Evolutionary conservation across 2,888 invertebrate species (phyloP), one percentile per base, ranked within the genome.

Genomic region (Philereme transversata): DNA sequence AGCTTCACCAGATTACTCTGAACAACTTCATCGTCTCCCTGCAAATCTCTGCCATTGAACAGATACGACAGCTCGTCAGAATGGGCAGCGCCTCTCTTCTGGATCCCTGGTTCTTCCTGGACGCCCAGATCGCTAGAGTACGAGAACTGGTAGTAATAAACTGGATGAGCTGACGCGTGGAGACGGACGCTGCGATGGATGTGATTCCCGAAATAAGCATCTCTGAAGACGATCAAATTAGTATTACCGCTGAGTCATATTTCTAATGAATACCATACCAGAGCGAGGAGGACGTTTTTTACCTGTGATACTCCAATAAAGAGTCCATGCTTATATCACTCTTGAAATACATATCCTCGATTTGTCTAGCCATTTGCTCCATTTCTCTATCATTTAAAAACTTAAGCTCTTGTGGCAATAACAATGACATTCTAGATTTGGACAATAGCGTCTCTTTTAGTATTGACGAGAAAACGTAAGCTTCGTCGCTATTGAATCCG

Each of bases 111-210:
- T 56, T 86, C 86, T 0, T 77, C 65, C 40, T 75, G 77, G 6
- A 88, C 83, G 1, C 90, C 90, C 2, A 70, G 62, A 5, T 72
- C 65, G 3, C 88, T 82, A 1, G 73, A 62, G 68, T 88, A 73
- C 0, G 88, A 87, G 72, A 90, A 90, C 74, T 84, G 86, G 68
- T 92, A 92, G 69, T 79, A 83, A 69, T 83, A 91, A 1, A 89
- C 83, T 0, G 84, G 81, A 0, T 66, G 65, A 1, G 73, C 65
- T 5, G 74, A 63, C 0, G 84, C 80, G 68, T 89, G 88, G 7
- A 84, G 70, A 3, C 77, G 76, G 5, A 78, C 82, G 62, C 87
- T 87, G 11, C 86, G 78, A 62, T 88, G 79, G 4, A 91, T 80
- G 67, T 90, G 89, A 51, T 73, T 83, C 4, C 83, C 64, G 66